A percentile compares a stretch with the other conserved stretches of the same genome.
Conservation (phyloP, 2,888 invertebrate genomes). For the Clistopyga incitator region DNA sequence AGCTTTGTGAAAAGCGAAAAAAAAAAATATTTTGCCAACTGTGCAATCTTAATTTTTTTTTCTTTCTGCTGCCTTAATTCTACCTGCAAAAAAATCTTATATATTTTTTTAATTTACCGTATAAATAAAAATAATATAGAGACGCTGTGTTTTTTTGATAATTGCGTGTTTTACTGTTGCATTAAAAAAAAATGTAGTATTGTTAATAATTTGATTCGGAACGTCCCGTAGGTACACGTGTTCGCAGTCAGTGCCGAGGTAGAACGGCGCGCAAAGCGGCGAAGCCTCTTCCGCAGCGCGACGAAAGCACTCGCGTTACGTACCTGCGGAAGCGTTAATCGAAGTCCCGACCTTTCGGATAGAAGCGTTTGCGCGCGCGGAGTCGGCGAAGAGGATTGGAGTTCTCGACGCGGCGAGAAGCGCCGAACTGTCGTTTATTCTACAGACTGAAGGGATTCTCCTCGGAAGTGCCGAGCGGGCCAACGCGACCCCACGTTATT, state of each 20-base stretch:
- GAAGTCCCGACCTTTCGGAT: slow-evolving; percentile 80
- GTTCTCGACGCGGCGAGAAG: slow-evolving; percentile 15
- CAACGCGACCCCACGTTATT: slow-evolving; percentile 80
- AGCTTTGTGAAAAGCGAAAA: too few relatives aligned
- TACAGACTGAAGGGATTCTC: slow-evolving; percentile 12
- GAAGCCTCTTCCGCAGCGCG: slow-evolving; percentile 61
- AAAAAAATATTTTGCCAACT: too few relatives aligned
- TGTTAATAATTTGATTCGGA: neutral
- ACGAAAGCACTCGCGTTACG: slow-evolving; percentile 65
- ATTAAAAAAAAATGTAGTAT: too few relatives aligned
- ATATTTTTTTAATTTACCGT: too few relatives aligned
- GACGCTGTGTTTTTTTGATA: too few relatives aligned
- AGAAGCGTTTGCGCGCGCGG: slow-evolving; percentile 12
- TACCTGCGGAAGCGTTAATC: slow-evolving; percentile 75
- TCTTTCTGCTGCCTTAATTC: too few relatives aligned
- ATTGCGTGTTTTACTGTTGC: too few relatives aligned
- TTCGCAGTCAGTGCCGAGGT: neutral
- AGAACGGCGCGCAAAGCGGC: slow-evolving; percentile 6
- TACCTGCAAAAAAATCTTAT: too few relatives aligned
- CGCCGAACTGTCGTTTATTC: slow-evolving; percentile 56
- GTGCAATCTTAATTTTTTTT: too few relatives aligned
- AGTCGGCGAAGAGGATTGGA: slow-evolving; percentile 22
- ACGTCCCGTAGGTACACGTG: slow-evolving; percentile 1
- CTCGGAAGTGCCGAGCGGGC: slow-evolving; percentile 6
- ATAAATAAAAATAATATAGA: too few relatives aligned